Conservation (phyloP, 1,140 invertebrate species). For the Megalonaias nervosa region DNA sequence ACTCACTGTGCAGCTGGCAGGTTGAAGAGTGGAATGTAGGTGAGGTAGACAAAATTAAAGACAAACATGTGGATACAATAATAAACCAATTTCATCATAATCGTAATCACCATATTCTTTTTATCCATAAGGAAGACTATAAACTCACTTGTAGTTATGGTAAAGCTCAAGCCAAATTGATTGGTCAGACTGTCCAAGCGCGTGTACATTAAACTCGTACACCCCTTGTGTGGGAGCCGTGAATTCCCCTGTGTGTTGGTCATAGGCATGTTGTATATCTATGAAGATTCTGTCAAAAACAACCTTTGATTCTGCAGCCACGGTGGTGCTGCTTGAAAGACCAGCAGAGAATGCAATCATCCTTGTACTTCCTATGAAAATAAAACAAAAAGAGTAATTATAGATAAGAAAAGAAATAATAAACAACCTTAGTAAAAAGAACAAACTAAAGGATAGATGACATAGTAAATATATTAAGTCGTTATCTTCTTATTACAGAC, state of each 20-base stretch:
- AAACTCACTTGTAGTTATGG: conserved; percentile 10
- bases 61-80: too few species aligned
- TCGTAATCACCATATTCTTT: too few species aligned
- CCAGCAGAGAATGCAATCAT: conserved; percentile 21
- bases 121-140: too few species aligned
- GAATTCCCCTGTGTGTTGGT: conserved; percentile 1
- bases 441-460: too few species aligned
- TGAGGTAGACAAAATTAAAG: too few species aligned
- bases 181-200: not conserved
- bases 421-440: too few species aligned
- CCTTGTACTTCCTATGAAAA: not conserved
- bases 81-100: too few species aligned
- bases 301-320: not conserved
- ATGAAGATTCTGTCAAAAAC: conserved; percentile 11
- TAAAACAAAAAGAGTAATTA: not conserved
- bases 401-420: too few species aligned
- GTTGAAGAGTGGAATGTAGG: too few species aligned
- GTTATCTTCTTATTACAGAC: too few species aligned
- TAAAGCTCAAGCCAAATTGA: conserved; percentile 9
- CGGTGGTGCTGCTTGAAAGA: not conserved
- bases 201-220: conserved; percentile 26
- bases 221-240: conserved; percentile 2
- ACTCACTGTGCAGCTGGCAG: too few species aligned
- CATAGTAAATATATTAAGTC: too few species aligned
- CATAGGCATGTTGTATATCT: conserved; percentile 3